These are phyloP conservation scores for Terrapene triunguis DNA, from an alignment of 2,113 vertebrate genomes.

Conservation along the genomic window DNA sequence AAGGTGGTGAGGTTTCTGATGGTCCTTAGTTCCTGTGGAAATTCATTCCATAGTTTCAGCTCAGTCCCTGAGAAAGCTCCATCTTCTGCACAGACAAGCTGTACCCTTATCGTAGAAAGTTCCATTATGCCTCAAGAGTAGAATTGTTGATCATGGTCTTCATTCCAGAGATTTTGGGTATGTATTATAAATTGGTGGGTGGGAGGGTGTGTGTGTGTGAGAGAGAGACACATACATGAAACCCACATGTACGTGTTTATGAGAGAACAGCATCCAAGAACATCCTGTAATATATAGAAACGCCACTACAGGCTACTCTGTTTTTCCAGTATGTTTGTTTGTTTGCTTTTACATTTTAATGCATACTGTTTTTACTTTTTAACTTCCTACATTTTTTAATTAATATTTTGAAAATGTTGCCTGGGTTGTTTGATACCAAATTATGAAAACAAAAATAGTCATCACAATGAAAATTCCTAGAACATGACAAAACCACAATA, in stretches of 20 bases:
- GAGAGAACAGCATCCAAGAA: neutral
- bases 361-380: neutral
- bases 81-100: neutral
- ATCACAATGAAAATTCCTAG: neutral
- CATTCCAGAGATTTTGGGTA: neutral
- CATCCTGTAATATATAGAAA: neutral
- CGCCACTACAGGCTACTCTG: neutral
- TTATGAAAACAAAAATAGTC: neutral
- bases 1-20: neutral
- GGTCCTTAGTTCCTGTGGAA: neutral
- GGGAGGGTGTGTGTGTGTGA: neutral
- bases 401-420: neutral
- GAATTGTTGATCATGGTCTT: neutral
- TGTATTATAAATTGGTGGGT: neutral
- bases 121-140: neutral
- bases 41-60: neutral
- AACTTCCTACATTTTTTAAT: neutral
- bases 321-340: neutral
- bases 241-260: neutral
- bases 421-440: neutral
- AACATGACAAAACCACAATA: neutral
- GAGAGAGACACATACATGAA: neutral
- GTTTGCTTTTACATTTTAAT: neutral
- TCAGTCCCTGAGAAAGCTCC: neutral
- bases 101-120: neutral